These are phyloP conservation scores for Aphaenogaster floridana DNA, from an alignment of 1,140 invertebrate genomes.

Conservation along the genomic window DNA sequence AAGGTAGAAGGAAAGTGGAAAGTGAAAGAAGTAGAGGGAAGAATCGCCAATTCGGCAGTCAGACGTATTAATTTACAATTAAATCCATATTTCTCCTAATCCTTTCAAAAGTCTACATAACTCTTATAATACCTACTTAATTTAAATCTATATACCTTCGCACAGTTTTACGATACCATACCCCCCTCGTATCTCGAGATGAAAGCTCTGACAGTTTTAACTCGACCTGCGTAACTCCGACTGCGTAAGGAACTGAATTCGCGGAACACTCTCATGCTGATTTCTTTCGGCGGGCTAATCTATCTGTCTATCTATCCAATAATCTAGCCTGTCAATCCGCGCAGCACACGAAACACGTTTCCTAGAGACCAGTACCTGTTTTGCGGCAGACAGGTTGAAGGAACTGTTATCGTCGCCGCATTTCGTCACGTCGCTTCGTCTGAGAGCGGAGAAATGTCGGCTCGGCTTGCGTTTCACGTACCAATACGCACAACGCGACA, in stretches of 20 bases:
- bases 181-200: neutral
- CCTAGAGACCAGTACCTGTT: conserved; percentile 13
- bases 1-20: neutral
- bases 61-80: neutral
- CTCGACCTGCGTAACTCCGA: conserved; percentile 7
- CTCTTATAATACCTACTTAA: neutral
- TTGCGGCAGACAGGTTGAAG: conserved; percentile 20
- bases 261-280: neutral
- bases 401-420: conserved; percentile 28
- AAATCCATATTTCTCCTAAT: neutral
- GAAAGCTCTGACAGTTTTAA: neutral
- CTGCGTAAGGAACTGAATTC: conserved; percentile 24
- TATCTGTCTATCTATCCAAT: conserved; percentile 37
- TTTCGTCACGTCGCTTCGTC: conserved; percentile 12
- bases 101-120: too few relatives aligned
- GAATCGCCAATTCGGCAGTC: neutral
- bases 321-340: conserved; percentile 51
- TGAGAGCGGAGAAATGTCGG: neutral
- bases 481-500: neutral
- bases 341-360: conserved; percentile 26
- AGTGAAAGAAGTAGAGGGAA: neutral
- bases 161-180: neutral
- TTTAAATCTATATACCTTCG: neutral
- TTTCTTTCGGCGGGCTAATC: neutral
- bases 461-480: neutral